Conservation (phyloP, 2,888 invertebrate genomes). For the Crossocerus cetratus region DNA sequence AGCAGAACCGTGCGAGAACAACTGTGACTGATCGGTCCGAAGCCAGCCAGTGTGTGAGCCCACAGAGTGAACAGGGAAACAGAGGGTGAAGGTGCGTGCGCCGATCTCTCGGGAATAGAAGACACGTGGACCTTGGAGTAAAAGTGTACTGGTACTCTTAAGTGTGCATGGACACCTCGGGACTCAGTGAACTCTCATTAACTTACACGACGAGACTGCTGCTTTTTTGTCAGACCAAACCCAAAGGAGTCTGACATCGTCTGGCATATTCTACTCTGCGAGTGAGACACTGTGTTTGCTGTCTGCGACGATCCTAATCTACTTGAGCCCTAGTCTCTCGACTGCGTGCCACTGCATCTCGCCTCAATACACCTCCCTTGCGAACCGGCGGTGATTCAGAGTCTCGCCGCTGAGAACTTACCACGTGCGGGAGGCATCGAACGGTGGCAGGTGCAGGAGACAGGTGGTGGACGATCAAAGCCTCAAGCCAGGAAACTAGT, state of each 20-base stretch:
- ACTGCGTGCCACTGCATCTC: too few relatives aligned
- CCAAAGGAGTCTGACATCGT: background rate
- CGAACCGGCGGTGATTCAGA: conserved; percentile 10
- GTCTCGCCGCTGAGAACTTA: conserved; percentile 10
- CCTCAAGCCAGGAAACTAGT: conserved; percentile 34
- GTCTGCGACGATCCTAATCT: background rate
- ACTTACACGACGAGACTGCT: background rate
- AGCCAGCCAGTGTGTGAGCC: conserved; percentile 36
- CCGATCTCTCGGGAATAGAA: conserved; percentile 44
- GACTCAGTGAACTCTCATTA: background rate
- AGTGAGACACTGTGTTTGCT: background rate
- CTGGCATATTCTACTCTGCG: background rate
- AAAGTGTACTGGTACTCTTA: background rate
- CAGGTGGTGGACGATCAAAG: conserved; percentile 54
- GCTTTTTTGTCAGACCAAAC: background rate
- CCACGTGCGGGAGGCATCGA: conserved; percentile 51
- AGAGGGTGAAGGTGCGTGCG: conserved; percentile 54
- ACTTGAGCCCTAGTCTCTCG: background rate
- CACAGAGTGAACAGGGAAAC: conserved; percentile 50
- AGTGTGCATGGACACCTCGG: conserved; percentile 5
- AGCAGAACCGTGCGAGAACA: conserved; percentile 20
- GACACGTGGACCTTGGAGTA: conserved; percentile 51
- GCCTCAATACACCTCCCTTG: too few relatives aligned
- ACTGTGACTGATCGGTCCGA: conserved; percentile 38
- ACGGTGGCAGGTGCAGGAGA: conserved; percentile 57